phyloP scores from a whole-genome alignment of 2,888 invertebrate species.

The Blastobasis adustella region DNA sequence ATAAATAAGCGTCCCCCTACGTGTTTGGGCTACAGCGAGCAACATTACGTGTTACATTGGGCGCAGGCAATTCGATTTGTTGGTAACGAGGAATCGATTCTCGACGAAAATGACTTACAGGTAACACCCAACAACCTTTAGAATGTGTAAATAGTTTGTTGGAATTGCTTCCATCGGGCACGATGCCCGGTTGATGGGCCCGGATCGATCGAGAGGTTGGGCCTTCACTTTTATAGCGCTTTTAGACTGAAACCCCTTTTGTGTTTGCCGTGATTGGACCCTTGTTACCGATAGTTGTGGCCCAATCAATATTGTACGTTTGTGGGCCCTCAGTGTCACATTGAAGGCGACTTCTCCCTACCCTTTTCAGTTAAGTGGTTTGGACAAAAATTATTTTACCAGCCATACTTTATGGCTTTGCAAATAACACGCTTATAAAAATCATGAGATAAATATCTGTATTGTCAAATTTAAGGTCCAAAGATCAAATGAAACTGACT shows the following conservation, averaged over 20 bases:
- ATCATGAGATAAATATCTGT: too few relatives aligned
- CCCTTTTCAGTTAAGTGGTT: too few relatives aligned
- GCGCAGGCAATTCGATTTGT: slow-evolving; percentile 63
- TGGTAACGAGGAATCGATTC: slow-evolving; percentile 23
- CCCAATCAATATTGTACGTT: too few relatives aligned
- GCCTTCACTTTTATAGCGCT: background rate
- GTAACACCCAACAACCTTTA: slow-evolving; percentile 49
- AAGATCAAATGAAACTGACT: too few relatives aligned
- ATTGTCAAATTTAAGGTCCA: too few relatives aligned
- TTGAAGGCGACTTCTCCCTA: too few relatives aligned
- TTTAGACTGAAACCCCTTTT: background rate
- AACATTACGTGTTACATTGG: slow-evolving; percentile 63
- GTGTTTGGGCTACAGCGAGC: slow-evolving; percentile 37
- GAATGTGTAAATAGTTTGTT: slow-evolving; percentile 54
- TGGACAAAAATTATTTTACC: too few relatives aligned
- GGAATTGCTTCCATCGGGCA: slow-evolving; percentile 16
- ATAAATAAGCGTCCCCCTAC: slow-evolving; percentile 57
- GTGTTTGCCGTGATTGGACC: too few relatives aligned
- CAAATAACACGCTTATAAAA: too few relatives aligned
- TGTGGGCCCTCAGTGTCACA: too few relatives aligned
- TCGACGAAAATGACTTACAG: slow-evolving; percentile 23
- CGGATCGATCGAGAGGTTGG: background rate
- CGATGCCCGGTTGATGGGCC: background rate
- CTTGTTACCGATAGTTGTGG: too few relatives aligned
- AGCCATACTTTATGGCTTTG: too few relatives aligned